phyloP scores from a whole-genome alignment of 2,888 invertebrate genomes.

The Aphidius colemani region DNA sequence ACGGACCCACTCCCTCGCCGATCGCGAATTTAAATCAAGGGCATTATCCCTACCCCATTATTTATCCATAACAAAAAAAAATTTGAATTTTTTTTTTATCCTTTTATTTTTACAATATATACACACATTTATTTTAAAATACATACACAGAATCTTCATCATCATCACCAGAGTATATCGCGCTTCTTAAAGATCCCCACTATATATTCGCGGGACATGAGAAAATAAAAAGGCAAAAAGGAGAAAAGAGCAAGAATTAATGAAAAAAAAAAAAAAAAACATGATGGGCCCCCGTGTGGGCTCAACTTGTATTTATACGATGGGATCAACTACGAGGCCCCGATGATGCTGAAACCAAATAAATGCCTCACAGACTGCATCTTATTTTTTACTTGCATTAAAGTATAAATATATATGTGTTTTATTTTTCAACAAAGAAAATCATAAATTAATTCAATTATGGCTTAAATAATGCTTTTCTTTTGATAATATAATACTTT shows the following conservation, averaged over 20 bases:
- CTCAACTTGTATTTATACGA: neutral
- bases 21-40: conserved; percentile 55
- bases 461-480: neutral
- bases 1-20: conserved; percentile 55
- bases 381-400: neutral
- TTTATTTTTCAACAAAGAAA: neutral
- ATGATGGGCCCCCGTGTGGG: conserved; percentile 4
- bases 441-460: neutral
- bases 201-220: neutral
- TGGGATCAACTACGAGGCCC: neutral
- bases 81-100: too few relatives aligned
- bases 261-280: neutral
- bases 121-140: too few relatives aligned
- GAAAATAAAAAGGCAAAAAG: conserved; percentile 49
- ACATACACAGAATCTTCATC: conserved; percentile 10
- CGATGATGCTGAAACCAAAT: neutral
- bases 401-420: neutral
- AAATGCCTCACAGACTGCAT: too few relatives aligned
- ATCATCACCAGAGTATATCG: conserved; percentile 18
- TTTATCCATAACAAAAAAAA: neutral
- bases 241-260: neutral
- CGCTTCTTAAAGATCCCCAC: conserved; percentile 23
- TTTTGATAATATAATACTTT: neutral
- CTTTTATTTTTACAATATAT: too few relatives aligned
- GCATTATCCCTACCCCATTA: conserved; percentile 43